These are phyloP conservation scores for Penelope pileata DNA, from an alignment of 2,113 vertebrate species.

Conservation along the genomic window DNA sequence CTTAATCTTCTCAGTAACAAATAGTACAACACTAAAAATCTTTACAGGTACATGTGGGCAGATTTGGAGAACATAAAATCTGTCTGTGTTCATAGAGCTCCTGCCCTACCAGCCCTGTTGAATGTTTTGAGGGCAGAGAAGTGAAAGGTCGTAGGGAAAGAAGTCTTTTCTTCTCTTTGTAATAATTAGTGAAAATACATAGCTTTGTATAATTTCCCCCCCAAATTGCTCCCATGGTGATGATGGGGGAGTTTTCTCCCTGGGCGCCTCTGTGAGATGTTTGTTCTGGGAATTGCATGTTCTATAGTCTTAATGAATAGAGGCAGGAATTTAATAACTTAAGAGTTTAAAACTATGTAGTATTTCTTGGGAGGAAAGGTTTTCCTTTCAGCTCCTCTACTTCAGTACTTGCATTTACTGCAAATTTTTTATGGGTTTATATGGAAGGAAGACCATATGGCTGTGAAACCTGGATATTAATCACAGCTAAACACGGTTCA, in stretches of 20 bases:
- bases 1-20: neutral
- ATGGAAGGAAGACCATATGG: accelerated
- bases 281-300: constrained; percentile 39
- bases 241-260: constrained; percentile 43
- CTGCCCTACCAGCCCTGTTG: neutral
- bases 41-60: neutral
- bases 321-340: constrained; percentile 19
- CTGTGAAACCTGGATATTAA: neutral
- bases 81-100: accelerated
- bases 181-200: neutral
- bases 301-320: neutral
- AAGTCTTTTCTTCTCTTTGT: neutral
- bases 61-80: neutral
- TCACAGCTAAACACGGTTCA: neutral
- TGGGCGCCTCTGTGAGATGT: neutral
- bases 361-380: neutral
- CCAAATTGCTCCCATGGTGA: constrained; percentile 59
- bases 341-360: neutral
- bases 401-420: neutral
- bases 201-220: constrained; percentile 9
- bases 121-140: neutral
- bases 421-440: neutral
- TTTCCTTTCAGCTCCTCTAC: neutral
- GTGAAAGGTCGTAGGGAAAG: neutral
- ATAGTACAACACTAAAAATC: neutral